These are phyloP conservation scores for Ardeotis arabs DNA, from an alignment of 2,113 vertebrate genomes.

Conservation along the genomic window DNA sequence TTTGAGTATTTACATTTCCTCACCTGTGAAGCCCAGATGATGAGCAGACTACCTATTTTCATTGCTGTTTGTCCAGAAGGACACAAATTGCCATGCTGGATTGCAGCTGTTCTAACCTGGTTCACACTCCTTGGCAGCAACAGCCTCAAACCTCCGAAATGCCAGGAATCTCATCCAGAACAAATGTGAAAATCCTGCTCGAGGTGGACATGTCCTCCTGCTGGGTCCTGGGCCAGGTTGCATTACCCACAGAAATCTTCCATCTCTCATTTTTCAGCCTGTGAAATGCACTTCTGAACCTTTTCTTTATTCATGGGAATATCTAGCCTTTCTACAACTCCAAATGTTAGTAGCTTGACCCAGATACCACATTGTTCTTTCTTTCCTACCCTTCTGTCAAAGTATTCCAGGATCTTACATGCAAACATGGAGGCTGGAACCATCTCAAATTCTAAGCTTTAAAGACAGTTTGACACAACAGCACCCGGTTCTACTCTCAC, in stretches of 20 bases:
- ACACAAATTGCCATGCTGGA: neutral
- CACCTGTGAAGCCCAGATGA: neutral
- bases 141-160: neutral
- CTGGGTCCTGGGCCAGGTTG: neutral
- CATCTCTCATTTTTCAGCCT: neutral
- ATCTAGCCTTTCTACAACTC: neutral
- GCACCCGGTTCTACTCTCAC: neutral
- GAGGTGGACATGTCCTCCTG: neutral
- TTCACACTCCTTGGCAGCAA: neutral
- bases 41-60: neutral
- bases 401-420: neutral
- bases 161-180: neutral
- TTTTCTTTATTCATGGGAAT: neutral
- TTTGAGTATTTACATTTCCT: neutral
- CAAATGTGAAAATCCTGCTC: fast-evolving
- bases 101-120: fast-evolving
- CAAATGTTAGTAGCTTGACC: fast-evolving
- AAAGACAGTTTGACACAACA: neutral
- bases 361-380: neutral
- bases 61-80: neutral
- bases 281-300: neutral
- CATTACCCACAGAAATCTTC: neutral
- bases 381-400: neutral
- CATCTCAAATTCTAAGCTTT: neutral
- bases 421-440: neutral